Conservation (phyloP, 2,888 invertebrate genomes). For the Brenthis hecate region DNA sequence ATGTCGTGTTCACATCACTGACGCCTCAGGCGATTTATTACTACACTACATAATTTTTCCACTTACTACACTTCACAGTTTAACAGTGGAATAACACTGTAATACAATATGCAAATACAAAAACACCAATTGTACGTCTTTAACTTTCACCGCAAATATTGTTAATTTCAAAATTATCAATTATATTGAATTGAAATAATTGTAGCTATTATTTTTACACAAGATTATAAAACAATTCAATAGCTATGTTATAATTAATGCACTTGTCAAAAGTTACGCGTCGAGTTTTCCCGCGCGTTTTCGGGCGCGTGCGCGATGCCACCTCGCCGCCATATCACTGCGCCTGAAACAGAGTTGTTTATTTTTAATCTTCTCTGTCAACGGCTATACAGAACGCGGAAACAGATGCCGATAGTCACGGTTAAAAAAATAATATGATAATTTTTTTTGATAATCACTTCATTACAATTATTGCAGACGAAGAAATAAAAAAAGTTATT, state of each 20-base stretch:
- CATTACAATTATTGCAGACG: conserved; percentile 1
- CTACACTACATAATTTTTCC: conserved; percentile 22
- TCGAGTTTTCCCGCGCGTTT: conserved; percentile 40
- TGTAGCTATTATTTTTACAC: too few species aligned
- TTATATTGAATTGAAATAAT: too few species aligned
- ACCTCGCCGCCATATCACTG: conserved; percentile 56
- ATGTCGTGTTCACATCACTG: conserved; percentile 37
- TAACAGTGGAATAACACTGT: conserved; percentile 24
- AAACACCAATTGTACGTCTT: too few species aligned
- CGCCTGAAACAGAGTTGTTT: conserved; percentile 50
- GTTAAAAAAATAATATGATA: conserved; percentile 6
- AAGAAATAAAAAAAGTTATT: too few species aligned
- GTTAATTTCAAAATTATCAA: too few species aligned
- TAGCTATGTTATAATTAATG: background rate
- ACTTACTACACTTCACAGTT: conserved; percentile 29
- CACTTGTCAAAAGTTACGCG: conserved; percentile 33
- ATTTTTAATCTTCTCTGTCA: conserved; percentile 37
- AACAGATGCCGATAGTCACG: conserved; percentile 30
- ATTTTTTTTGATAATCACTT: conserved; percentile 3
- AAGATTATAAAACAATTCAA: background rate
- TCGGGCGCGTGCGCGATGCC: conserved; percentile 46
- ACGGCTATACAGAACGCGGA: conserved; percentile 35
- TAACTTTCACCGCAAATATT: too few species aligned
- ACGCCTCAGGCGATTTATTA: conserved; percentile 23
- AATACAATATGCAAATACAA: background rate